A percentile compares a stretch with the other conserved stretches of the same genome.
Conservation (phyloP, 2,113 vertebrate species). For the Rafetus swinhoei region DNA sequence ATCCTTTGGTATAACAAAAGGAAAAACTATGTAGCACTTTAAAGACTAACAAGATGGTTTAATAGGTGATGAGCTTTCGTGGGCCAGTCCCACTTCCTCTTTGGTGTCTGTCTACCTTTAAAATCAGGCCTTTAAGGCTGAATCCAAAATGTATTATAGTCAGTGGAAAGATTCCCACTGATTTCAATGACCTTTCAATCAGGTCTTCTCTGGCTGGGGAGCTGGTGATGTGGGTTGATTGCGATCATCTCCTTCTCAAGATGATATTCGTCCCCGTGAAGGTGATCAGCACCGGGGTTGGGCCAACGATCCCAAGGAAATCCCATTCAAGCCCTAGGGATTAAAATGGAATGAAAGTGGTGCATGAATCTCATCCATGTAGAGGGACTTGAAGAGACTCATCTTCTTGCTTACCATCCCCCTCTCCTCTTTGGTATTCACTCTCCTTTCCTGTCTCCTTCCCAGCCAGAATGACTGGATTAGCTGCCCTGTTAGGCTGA, state of each 20-base stretch:
- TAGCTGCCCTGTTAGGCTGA: no score
- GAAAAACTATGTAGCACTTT: no score
- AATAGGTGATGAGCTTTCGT: no score
- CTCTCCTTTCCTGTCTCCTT: no score
- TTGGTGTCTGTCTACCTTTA: background rate
- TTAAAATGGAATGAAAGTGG: background rate
- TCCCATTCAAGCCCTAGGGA: background rate
- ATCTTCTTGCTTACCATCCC: no score
- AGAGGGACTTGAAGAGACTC: accelerated
- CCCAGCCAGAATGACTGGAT: no score
- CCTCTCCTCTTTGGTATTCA: no score
- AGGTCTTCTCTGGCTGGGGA: background rate
- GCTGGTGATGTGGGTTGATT: background rate
- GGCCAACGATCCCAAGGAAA: background rate
- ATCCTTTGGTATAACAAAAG: background rate
- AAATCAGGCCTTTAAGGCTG: background rate
- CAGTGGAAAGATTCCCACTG: background rate
- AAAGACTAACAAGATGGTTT: no score
- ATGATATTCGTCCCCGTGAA: background rate
- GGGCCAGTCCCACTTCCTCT: no score
- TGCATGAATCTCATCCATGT: background rate
- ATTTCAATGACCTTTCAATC: background rate
- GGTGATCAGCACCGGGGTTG: background rate
- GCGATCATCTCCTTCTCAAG: background rate
- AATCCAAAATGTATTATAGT: background rate